Base-by-base conservation (phyloP, 2,888 invertebrate genomes). In the Lingula anatina region DNA sequence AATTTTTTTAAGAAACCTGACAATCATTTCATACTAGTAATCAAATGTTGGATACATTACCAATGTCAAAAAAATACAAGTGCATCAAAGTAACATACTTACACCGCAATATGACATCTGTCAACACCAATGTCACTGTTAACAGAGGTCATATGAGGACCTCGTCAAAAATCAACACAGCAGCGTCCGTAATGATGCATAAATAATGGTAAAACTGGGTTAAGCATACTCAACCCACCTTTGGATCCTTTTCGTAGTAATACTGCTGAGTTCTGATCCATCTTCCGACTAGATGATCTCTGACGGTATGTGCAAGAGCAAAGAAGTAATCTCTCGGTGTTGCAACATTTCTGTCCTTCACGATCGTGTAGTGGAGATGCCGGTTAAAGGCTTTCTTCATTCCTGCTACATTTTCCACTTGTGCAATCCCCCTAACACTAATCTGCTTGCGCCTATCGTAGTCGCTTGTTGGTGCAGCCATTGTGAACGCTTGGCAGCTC, bases 201-300 rank as follows among this genome's bases (percentile, higher is more conserved):
- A n/a, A n/a, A n/a, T n/a, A n/a, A n/a, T n/a, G n/a, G n/a, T n/a
- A n/a, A n/a, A n/a, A n/a, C n/a, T n/a, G n/a, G n/a, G n/a, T n/a
- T n/a, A n/a, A n/a, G n/a, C n/a, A n/a, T n/a, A 12, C 21, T 21
- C 28, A n/a, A 50, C 49, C 44, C 82, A 97, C 97, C 90, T 99
- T 95, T 49, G 99, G 99, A 78, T 99, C 99, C 71, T 87, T 93
- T 76, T 99, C 96, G 82, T 99, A 97, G 80, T 99, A 99, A 80
- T 89, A 85, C 79, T 99, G 99, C 78, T 99, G 99, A 15, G 99
- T 99, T 55, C 99, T 85, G 70, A 99, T 99, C 99, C 99, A 99
- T 73, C 99, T 84, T 44, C 94, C 93, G 27, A 95, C 95, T 70
- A 99, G 83, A 79, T 99, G 95, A 80, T 99, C 99, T 78, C 91